Evolutionary conservation across 2,113 vertebrate genomes (phyloP).

Genomic region (Emberiza fucata): DNA sequence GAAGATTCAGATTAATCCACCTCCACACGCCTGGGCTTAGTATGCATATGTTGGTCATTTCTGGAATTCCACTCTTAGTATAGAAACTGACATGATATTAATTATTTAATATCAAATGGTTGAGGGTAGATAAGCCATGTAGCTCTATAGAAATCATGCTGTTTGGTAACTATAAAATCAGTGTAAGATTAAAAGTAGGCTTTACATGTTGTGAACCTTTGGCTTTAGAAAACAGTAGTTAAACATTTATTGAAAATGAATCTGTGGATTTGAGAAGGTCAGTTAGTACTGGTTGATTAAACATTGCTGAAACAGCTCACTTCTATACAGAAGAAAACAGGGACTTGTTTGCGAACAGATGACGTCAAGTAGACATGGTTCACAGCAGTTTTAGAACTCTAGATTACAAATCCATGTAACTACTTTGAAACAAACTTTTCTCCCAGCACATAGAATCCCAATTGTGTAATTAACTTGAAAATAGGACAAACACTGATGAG

Average conservation of each 20-base stretch:
- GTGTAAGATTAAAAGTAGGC: neutral
- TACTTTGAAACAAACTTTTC: neutral
- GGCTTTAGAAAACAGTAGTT: slow-evolving; percentile 52
- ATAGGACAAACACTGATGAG: neutral
- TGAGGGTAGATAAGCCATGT: neutral
- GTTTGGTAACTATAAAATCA: neutral
- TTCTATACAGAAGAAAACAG: neutral
- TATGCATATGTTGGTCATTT: neutral
- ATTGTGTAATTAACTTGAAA: neutral
- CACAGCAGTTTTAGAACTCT: neutral
- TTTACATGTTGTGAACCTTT: neutral
- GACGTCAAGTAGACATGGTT: neutral
- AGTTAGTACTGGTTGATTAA: neutral
- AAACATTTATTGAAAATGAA: slow-evolving; percentile 71
- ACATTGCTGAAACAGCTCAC: slow-evolving; percentile 12
- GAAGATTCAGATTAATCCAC: neutral
- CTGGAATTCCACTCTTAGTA: neutral
- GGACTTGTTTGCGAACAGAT: neutral
- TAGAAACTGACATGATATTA: neutral
- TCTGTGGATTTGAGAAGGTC: slow-evolving; percentile 43
- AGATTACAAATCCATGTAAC: neutral
- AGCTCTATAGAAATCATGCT: neutral
- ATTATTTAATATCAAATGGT: neutral
- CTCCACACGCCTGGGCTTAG: neutral
- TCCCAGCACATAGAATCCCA: neutral